phyloP scores from a whole-genome alignment of 2,888 invertebrate species.

The Eurytoma adleriae region DNA sequence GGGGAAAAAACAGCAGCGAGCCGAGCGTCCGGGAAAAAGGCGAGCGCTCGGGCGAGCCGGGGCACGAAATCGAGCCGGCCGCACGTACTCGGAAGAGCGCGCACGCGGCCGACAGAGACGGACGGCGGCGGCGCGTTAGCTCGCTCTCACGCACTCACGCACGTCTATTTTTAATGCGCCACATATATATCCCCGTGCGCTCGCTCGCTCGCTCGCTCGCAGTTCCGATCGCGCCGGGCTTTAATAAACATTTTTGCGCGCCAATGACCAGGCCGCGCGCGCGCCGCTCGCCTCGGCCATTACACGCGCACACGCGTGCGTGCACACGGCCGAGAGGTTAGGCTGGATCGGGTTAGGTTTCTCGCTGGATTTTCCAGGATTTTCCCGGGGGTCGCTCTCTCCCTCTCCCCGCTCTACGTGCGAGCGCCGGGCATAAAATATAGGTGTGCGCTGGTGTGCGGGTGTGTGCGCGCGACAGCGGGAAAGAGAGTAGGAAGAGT shows the following conservation, averaged over 20 bases:
- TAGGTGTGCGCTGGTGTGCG: constrained; percentile 57
- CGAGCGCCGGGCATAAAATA: not conserved
- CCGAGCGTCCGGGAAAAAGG: too few species aligned
- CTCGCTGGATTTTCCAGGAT: constrained; percentile 74
- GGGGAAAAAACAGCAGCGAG: not conserved
- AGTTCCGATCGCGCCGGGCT: constrained; percentile 61
- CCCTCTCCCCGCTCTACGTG: constrained; percentile 43
- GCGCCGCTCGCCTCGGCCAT: constrained; percentile 57
- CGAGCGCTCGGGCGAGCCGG: too few species aligned
- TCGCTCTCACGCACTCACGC: constrained; percentile 12
- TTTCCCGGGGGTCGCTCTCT: constrained; percentile 71
- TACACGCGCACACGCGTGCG: constrained; percentile 59
- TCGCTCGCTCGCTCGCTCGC: constrained; percentile 16
- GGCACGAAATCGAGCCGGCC: too few species aligned
- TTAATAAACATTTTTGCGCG: constrained; percentile 70
- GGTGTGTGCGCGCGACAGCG: constrained; percentile 46
- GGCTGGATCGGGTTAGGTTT: constrained; percentile 59
- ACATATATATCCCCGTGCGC: not conserved
- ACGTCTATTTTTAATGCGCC: constrained; percentile 59
- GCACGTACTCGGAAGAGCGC: not conserved
- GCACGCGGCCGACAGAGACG: not conserved
- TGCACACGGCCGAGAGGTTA: constrained; percentile 61
- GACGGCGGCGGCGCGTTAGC: not conserved
- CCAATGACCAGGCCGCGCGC: constrained; percentile 61
- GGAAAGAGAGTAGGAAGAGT: constrained; percentile 52